Evolutionary conservation across 2,888 invertebrate species (phyloP), one percentile per base, ranked within the genome.

Genomic region (Rhodophaea formosa): DNA sequence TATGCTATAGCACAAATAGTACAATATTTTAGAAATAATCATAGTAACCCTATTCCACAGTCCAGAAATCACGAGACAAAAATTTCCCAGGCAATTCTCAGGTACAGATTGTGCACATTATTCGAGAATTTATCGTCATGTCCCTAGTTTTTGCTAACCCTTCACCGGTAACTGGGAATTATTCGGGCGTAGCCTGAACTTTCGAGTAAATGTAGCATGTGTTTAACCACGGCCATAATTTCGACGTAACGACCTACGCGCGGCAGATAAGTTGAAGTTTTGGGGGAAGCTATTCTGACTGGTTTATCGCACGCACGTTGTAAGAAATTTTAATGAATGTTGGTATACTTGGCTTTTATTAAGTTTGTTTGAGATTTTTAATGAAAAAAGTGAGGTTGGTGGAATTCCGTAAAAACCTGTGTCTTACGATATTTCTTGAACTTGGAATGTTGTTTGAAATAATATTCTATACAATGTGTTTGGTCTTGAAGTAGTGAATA

Each of bases 131-230:
- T 51, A 51, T 51, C 51, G 35, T 15, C 51, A 35, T 16, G 16
- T 35, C 51, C 51, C 51, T 45, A 55, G 55, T 55, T 55, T 55
- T 55, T 46, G 46, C 47, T 14, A 23, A 47, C 56, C 56, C 49
- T 56, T 79, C 79, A 74, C 69, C 72, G 71, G 79, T 78, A 82
- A 80, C 81, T 78, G 80, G 80, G 77, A 87, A 80, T 87, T 85
- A 83, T 83, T 86, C 82, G 76, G 71, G 86, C 82, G 86, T 76
- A 83, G 80, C 85, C 79, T 82, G 86, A 86, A 89, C 83, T 88
- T 89, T 86, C 84, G 77, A 86, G 80, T 87, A 87, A 89, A 88
- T 86, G 89, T 88, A 86, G 84, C 89, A 90, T 90, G 88, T 90
- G 90, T 88, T 89, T 84, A 87, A 88, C 88, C 86, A 74, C 82